Conservation (phyloP, 1,140 invertebrate genomes). For the Vollenhovia emeryi region DNA sequence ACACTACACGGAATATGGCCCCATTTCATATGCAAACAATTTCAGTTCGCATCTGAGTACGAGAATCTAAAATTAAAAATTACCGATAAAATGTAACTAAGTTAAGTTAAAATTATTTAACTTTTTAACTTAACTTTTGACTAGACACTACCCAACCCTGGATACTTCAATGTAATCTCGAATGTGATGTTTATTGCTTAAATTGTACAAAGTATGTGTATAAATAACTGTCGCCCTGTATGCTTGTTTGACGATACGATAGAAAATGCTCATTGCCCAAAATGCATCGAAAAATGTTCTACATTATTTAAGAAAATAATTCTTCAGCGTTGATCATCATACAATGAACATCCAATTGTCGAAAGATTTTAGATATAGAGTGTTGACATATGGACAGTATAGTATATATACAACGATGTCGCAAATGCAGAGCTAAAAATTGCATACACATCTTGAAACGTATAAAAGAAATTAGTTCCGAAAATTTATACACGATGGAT, state of each 20-base stretch:
- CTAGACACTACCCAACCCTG: no score
- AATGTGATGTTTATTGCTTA: constrained; percentile 39
- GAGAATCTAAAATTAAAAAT: no score
- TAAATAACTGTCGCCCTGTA: background rate
- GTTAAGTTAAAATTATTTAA: no score
- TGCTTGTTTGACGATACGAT: background rate
- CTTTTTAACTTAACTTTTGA: no score
- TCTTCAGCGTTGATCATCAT: background rate
- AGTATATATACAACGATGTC: background rate
- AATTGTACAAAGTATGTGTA: background rate
- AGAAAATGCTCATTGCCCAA: constrained; percentile 4
- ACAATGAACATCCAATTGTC: background rate
- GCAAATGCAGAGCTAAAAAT: background rate
- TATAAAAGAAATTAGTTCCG: background rate
- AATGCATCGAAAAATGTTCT: background rate
- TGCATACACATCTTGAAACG: background rate
- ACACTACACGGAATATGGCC: no score
- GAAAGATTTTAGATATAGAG: background rate
- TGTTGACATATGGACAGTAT: background rate
- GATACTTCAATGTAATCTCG: background rate
- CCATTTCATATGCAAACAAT: no score
- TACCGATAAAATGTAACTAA: no score
- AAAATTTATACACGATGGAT: background rate
- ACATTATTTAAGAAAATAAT: background rate
- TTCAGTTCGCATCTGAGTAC: no score